These are phyloP conservation scores for Poicephalus gulielmi DNA, from an alignment of 2,113 vertebrate genomes.

Conservation along the genomic window DNA sequence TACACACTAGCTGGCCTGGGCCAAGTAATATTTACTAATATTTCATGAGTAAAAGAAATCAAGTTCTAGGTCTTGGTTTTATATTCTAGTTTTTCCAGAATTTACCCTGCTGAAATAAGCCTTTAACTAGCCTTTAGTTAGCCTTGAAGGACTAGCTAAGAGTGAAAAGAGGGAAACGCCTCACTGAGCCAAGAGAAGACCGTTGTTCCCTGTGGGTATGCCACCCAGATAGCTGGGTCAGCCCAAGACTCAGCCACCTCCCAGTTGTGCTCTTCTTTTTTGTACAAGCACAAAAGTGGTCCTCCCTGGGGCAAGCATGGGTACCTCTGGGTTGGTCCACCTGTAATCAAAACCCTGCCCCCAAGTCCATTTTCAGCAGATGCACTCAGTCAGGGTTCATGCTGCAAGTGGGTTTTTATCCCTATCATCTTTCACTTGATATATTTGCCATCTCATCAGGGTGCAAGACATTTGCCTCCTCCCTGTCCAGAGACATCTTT, in stretches of 20 bases:
- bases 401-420: background rate
- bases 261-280: background rate
- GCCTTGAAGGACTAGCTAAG: background rate
- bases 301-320: fast-evolving
- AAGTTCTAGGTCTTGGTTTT: background rate
- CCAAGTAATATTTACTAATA: background rate
- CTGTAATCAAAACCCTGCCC: background rate
- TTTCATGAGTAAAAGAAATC: background rate
- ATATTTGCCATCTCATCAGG: background rate
- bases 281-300: background rate
- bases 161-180: background rate
- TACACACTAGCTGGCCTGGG: no score
- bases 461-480: background rate
- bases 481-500: background rate
- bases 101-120: background rate
- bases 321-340: background rate
- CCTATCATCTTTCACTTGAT: background rate
- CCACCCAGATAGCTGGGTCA: background rate
- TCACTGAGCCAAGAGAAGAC: background rate
- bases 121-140: background rate
- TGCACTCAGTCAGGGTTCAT: background rate
- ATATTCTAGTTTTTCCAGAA: background rate
- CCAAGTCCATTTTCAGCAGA: background rate
- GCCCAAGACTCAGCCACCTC: background rate
- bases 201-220: fast-evolving